phyloP scores from a whole-genome alignment of 2,113 vertebrate species.

The Clarias batrachus region DNA sequence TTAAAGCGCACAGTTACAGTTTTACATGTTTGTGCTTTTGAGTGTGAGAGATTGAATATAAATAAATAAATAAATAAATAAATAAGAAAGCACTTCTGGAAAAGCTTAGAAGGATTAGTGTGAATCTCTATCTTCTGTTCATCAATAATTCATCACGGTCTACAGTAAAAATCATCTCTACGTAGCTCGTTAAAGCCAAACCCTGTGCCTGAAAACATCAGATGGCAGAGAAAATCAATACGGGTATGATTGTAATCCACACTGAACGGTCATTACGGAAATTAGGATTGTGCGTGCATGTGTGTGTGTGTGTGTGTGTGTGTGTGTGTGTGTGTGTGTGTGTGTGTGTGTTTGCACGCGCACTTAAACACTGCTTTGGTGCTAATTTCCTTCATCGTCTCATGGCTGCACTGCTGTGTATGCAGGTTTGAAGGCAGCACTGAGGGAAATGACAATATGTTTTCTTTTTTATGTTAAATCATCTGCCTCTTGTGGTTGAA shows the following conservation, averaged over 20 bases:
- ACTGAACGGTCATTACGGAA: conserved; percentile 46
- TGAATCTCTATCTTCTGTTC: conserved; percentile 52
- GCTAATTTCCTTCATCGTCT: conserved; percentile 55
- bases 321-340: conserved; percentile 4
- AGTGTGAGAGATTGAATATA: neutral
- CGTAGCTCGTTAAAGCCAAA: conserved; percentile 50
- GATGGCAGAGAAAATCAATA: conserved; percentile 44
- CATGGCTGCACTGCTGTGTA: conserved; percentile 52
- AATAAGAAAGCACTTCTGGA: conserved; percentile 24
- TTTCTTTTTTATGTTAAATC: neutral
- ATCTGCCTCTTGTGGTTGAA: neutral
- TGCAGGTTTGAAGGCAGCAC: conserved; percentile 51
- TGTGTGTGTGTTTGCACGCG: neutral
- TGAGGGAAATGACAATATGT: neutral
- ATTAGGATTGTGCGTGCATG: conserved; percentile 25
- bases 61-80: conserved; percentile 2
- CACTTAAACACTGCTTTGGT: conserved; percentile 45
- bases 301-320: conserved; percentile 13
- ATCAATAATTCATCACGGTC: conserved; percentile 54
- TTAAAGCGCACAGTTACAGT: neutral
- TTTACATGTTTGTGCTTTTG: neutral
- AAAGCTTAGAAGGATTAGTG: conserved; percentile 47
- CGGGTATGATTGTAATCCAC: conserved; percentile 28
- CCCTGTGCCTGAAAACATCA: conserved; percentile 41
- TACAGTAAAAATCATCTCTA: conserved; percentile 48